Percentiles rank a stretch among this genome's conserved stretches.
phyloP scores from a whole-genome alignment of 2,113 vertebrate genomes.

The Hystrix brachyura region DNA sequence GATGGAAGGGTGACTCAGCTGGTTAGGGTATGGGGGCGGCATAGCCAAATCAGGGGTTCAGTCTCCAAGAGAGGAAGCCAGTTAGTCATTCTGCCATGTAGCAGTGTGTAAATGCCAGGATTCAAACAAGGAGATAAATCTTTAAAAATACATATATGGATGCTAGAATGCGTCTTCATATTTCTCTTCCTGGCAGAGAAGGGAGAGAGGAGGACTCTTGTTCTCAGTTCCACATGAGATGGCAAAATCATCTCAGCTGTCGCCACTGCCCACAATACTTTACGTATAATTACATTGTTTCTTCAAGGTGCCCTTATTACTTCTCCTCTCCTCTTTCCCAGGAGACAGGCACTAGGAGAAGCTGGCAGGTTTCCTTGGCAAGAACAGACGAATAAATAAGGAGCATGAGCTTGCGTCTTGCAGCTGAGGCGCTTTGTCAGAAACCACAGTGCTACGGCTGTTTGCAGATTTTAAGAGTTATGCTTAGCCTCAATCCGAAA shows the following conservation, averaged over 20 bases:
- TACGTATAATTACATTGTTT: conserved; percentile 69
- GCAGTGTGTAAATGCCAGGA: background rate
- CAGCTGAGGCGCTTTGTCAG: conserved; percentile 71
- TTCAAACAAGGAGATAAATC: conserved; percentile 37
- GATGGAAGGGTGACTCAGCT: background rate
- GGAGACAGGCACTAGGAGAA: conserved; percentile 62
- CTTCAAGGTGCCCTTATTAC: conserved; percentile 82
- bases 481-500: conserved; percentile 49
- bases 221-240: conserved; percentile 74
- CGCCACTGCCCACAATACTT: conserved; percentile 39
- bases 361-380: conserved; percentile 73
- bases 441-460: conserved; percentile 55
- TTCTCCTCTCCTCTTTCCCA: conserved; percentile 71
- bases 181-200: conserved; percentile 16
- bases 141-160: background rate
- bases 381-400: conserved; percentile 75
- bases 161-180: background rate
- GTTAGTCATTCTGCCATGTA: conserved; percentile 6
- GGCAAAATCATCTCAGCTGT: conserved; percentile 67
- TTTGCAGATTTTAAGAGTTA: conserved; percentile 56
- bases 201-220: conserved; percentile 30
- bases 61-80: background rate
- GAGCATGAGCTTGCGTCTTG: conserved; percentile 75
- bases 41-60: conserved; percentile 32
- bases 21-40: background rate